These are phyloP conservation scores for Zosterops hypoxanthus DNA, from an alignment of 2,113 vertebrate species.

Conservation along the genomic window DNA sequence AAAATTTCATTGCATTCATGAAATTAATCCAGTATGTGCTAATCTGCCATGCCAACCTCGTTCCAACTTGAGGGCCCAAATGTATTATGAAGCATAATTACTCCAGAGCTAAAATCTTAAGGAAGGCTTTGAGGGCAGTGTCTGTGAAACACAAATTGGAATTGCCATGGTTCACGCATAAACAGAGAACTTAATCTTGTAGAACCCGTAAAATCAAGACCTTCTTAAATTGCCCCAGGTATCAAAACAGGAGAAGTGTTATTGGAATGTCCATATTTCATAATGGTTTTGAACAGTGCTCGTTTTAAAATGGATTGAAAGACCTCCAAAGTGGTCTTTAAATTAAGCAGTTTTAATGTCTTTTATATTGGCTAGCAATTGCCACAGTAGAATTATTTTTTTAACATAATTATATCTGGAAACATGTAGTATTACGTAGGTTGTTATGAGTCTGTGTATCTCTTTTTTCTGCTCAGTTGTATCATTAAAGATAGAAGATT, in stretches of 20 bases:
- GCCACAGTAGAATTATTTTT: background rate
- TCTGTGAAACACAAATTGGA: constrained; percentile 62
- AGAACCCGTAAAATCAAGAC: background rate
- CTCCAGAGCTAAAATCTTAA: constrained; percentile 63
- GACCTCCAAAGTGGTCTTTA: constrained; percentile 10
- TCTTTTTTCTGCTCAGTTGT: background rate
- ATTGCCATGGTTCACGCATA: constrained; percentile 18
- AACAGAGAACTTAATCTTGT: constrained; percentile 44
- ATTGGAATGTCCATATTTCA: background rate
- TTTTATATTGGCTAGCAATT: constrained; percentile 54
- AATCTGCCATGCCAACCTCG: constrained; percentile 30
- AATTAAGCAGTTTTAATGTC: constrained; percentile 52
- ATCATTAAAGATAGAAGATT: background rate
- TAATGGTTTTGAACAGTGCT: background rate
- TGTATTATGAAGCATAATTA: constrained; percentile 70
- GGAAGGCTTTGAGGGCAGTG: constrained; percentile 8
- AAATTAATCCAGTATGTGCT: constrained; percentile 33
- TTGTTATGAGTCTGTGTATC: background rate
- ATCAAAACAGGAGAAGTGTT: background rate
- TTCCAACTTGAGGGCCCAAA: constrained; percentile 59
- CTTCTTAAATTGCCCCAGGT: background rate
- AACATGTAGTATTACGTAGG: background rate
- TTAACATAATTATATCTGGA: constrained; percentile 16
- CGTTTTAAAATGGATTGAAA: constrained; percentile 19
- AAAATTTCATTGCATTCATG: constrained; percentile 44